Conservation (phyloP, 1,140 invertebrate species). For the Papilio helenus region DNA sequence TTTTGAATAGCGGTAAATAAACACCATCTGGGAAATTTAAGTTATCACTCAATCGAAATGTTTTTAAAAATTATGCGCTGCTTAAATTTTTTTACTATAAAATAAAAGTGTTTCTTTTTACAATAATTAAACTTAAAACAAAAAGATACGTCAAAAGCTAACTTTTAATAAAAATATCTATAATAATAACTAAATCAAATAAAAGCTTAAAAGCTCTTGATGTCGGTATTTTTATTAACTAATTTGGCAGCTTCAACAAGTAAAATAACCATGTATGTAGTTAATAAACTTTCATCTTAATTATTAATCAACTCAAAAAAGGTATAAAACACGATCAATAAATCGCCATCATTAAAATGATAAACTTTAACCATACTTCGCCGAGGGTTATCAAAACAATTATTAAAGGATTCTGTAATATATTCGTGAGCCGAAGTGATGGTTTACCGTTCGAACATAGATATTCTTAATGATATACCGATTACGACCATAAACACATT, state of each 20-base stretch:
- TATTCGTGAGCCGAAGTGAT: constrained; percentile 4
- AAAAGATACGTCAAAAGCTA: too few relatives aligned
- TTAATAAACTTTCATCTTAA: constrained; percentile 1
- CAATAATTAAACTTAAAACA: too few relatives aligned
- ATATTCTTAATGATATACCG: not conserved
- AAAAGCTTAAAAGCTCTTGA: too few relatives aligned
- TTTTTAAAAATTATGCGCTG: not conserved
- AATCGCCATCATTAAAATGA: constrained; percentile 22
- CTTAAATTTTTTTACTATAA: not conserved
- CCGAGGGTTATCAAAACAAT: constrained; percentile 17
- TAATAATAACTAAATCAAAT: too few relatives aligned
- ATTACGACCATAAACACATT: not conserved
- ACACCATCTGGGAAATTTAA: not conserved
- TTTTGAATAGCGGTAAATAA: constrained; percentile 9
- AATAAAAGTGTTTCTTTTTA: not conserved
- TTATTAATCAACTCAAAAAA: not conserved
- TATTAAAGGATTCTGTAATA: constrained; percentile 17
- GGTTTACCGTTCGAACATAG: constrained; percentile 17
- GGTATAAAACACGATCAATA: constrained; percentile 6
- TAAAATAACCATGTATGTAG: not conserved
- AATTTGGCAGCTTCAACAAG: not conserved
- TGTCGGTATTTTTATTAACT: not conserved
- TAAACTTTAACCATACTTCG: not conserved
- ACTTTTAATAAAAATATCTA: too few relatives aligned
- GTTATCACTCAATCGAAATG: not conserved